Evolutionary conservation across 2,888 invertebrate species (phyloP), one percentile per base, ranked within the genome.

Genomic region (Cheilosia pagana): DNA sequence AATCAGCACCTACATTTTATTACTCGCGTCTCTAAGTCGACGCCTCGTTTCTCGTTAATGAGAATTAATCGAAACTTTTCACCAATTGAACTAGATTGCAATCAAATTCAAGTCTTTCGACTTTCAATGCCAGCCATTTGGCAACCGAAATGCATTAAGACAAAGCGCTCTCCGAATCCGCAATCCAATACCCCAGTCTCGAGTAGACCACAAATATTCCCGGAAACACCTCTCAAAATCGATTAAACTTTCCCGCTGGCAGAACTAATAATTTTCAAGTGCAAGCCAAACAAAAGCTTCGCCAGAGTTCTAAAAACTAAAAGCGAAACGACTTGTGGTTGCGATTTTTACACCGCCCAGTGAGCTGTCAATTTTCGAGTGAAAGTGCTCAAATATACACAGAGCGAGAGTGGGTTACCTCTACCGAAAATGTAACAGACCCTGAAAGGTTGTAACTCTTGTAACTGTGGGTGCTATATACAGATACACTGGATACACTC

Each of bases 211-310:
- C 68, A 70, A 70, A 68, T 28, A 53, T 21, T 14, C 67, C 16
- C 5, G 43, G 43, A 55, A 68, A 55, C 57, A 70, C 55, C 68
- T 70, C 68, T 70, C 23, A 43, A 55, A 90, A 89, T 89, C 89
- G 90, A 89, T 89, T 89, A 89, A 90, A 89, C 89, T 90, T 90
- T 90, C 88, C 88, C 89, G 89, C 85, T 87, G 31, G 3, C 16
- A 6, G 89, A 89, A 89, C 88, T 89, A 89, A 89, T 89, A 89
- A 89, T 89, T 89, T 89, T 88, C 88, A 89, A 89, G 89, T 90
- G 90, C 88, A 88, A 88, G 88, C 88, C 88, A 89, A 90, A 89
- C 89, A 28, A 67, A 67, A 41, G 53, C 41, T 6, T 59, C 19
- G 43, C 12, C 28, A 50, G 48, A 19, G 10, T n/a, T 57, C 21